Conservation (phyloP, 2,888 invertebrate genomes). For the Fragum sueziense region DNA sequence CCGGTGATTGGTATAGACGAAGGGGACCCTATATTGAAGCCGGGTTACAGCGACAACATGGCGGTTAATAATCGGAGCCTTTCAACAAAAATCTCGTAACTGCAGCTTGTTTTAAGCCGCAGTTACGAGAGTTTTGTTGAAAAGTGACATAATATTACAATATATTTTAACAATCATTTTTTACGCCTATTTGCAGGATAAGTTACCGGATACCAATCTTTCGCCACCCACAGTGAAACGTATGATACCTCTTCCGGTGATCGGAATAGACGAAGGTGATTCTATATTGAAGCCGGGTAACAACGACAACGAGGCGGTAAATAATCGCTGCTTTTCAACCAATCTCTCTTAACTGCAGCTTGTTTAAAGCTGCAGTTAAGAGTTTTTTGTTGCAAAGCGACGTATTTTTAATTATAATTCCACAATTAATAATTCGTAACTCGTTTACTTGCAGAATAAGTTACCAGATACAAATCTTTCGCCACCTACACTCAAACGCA, state of each 20-base stretch:
- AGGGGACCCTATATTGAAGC: conserved; percentile 44
- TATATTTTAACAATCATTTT: too few relatives aligned
- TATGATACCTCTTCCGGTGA: conserved; percentile 64
- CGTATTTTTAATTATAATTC: too few relatives aligned
- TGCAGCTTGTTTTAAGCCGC: too few relatives aligned
- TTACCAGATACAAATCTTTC: conserved; percentile 63
- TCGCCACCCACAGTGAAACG: conserved; percentile 64
- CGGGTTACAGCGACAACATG: conserved; percentile 36
- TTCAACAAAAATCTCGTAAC: too few relatives aligned
- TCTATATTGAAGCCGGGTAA: conserved; percentile 38
- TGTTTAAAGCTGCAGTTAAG: too few relatives aligned
- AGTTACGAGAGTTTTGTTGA: too few relatives aligned
- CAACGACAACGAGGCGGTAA: conserved; percentile 48
- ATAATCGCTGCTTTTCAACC: neutral
- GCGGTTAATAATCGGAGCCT: too few relatives aligned
- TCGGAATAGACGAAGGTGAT: conserved; percentile 43
- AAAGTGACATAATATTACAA: too few relatives aligned
- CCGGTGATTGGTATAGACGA: conserved; percentile 56
- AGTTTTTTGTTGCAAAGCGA: too few relatives aligned
- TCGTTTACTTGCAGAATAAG: conserved; percentile 56
- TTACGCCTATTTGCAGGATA: conserved; percentile 58
- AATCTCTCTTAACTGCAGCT: too few relatives aligned
- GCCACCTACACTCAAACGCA: conserved; percentile 63
- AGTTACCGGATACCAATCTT: conserved; percentile 60
- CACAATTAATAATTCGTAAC: too few relatives aligned